Percentiles rank a stretch among this genome's conserved stretches.
These are phyloP conservation scores for Galaxea fascicularis DNA, from an alignment of 92 coral and sea anemone species.

Conservation along the genomic window DNA sequence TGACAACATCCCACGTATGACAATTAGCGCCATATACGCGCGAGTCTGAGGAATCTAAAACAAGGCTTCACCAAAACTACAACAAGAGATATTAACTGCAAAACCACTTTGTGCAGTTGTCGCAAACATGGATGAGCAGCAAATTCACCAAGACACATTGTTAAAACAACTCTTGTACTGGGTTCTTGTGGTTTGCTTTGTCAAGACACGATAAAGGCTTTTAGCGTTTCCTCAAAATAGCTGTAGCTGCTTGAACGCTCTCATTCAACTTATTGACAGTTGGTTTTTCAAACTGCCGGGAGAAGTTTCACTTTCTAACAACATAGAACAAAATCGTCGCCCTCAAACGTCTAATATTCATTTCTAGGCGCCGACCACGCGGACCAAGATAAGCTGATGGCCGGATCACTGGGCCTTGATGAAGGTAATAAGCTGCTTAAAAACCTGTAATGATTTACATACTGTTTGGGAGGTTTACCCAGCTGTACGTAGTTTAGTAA, in stretches of 20 bases:
- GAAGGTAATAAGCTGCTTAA: slow-evolving; percentile 44
- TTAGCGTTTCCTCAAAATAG: slow-evolving; percentile 5
- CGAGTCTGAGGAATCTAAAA: not conserved
- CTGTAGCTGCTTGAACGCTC: slow-evolving; percentile 2
- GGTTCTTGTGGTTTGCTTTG: slow-evolving; percentile 1
- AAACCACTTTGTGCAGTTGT: not conserved
- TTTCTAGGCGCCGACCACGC: slow-evolving; percentile 48
- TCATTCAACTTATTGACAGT: not conserved
- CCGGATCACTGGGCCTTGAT: slow-evolving; percentile 48
- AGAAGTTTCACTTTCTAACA: slow-evolving; percentile 32
- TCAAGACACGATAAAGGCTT: not conserved
- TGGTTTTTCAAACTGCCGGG: not conserved
- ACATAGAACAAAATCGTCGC: not conserved
- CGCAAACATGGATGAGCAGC: not conserved
- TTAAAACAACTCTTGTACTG: not conserved
- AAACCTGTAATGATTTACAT: slow-evolving; percentile 4
- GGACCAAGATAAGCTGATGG: slow-evolving; percentile 29
- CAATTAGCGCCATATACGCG: not conserved
- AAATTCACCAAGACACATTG: not conserved
- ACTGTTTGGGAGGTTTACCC: not conserved
- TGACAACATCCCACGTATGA: slow-evolving; percentile 9
- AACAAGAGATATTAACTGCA: not conserved
- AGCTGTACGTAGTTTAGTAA: slow-evolving; percentile 2
- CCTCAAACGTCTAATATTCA: not conserved
- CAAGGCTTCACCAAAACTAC: not conserved